These are phyloP conservation scores for Alexandromys fortis DNA, from an alignment of 2,113 vertebrate genomes.

Conservation along the genomic window DNA sequence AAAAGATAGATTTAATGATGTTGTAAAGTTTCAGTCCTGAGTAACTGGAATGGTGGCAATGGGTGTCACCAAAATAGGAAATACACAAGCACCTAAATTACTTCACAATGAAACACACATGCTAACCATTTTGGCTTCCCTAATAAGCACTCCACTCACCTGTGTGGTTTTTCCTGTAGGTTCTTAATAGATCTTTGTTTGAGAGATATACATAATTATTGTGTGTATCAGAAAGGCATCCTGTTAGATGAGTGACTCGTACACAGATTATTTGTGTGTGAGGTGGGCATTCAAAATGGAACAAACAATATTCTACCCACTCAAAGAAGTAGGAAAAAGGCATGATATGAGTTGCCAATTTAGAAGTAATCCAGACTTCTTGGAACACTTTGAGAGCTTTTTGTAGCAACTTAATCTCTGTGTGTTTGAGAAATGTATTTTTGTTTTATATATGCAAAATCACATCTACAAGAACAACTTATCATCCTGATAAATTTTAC, in stretches of 20 bases:
- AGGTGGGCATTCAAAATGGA: conserved; percentile 1
- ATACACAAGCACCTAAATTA: background rate
- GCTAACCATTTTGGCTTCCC: conserved; percentile 19
- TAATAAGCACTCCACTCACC: background rate
- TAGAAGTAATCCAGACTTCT: background rate
- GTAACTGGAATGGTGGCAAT: background rate
- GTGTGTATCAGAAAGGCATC: conserved; percentile 6
- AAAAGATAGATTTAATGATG: conserved; percentile 49
- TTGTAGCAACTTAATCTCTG: conserved; percentile 26
- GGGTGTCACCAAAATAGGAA: conserved; percentile 27
- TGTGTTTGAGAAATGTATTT: conserved; percentile 29
- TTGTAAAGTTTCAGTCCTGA: conserved; percentile 55
- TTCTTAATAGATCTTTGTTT: conserved; percentile 7
- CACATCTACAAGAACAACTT: background rate
- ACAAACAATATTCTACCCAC: background rate
- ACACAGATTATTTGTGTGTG: background rate
- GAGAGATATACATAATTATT: background rate
- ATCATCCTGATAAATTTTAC: background rate
- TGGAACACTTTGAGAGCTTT: conserved; percentile 26
- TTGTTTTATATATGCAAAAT: conserved; percentile 26
- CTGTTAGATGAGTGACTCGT: conserved; percentile 19
- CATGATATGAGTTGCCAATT: background rate
- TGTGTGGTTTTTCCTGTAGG: background rate
- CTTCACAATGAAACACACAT: background rate
- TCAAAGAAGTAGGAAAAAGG: conserved; percentile 14